These are phyloP conservation scores for Noctuana brunneofusca DNA, from an alignment of 2,888 invertebrate species.

Conservation along the genomic window DNA sequence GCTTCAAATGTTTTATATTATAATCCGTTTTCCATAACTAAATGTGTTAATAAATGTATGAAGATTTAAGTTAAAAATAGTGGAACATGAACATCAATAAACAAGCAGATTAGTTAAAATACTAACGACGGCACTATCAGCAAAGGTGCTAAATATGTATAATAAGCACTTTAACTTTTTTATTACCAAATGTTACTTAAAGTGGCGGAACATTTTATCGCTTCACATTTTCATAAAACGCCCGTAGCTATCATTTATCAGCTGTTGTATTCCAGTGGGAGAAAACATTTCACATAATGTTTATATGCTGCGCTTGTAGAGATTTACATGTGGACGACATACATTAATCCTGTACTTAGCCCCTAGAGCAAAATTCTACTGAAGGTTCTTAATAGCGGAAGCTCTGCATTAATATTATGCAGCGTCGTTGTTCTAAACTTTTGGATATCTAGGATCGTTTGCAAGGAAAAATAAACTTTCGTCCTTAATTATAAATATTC, in stretches of 20 bases:
- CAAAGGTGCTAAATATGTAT: too few relatives aligned
- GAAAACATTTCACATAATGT: conserved; percentile 67
- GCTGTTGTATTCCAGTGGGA: conserved; percentile 63
- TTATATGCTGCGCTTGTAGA: conserved; percentile 61
- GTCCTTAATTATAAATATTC: conserved; percentile 53
- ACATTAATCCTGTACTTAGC: conserved; percentile 62
- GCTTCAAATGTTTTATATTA: too few relatives aligned
- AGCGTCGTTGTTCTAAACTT: conserved; percentile 1
- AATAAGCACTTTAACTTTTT: background rate
- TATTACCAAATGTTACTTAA: conserved; percentile 37
- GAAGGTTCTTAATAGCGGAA: conserved; percentile 35
- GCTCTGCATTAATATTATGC: conserved; percentile 14
- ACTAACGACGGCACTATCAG: too few relatives aligned
- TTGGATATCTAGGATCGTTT: conserved; percentile 54
- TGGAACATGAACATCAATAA: too few relatives aligned
- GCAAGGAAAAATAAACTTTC: conserved; percentile 56
- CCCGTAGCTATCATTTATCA: conserved; percentile 71
- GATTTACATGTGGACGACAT: conserved; percentile 62
- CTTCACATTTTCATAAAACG: conserved; percentile 67
- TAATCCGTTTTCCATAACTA: too few relatives aligned
- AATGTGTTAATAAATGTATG: too few relatives aligned
- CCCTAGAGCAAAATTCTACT: conserved; percentile 46
- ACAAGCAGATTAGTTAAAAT: too few relatives aligned
- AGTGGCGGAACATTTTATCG: conserved; percentile 55
- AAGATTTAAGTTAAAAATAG: too few relatives aligned